Evolutionary conservation across 2,113 vertebrate genomes (phyloP).

Genomic region (Furnarius figulus): DNA sequence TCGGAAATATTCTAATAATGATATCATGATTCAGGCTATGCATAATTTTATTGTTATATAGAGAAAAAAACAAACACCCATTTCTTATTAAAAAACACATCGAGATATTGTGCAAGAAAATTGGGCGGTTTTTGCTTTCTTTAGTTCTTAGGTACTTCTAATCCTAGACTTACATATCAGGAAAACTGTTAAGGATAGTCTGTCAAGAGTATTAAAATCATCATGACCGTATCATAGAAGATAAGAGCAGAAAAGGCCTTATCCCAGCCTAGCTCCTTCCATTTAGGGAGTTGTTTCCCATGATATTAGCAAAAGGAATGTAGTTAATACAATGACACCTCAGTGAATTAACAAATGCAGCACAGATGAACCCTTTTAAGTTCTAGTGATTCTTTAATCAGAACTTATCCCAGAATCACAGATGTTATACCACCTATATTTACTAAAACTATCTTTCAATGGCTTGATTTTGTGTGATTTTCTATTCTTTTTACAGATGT

Average conservation of each 20-base stretch:
- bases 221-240: neutral
- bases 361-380: neutral
- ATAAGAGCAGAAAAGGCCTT: neutral
- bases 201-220: neutral
- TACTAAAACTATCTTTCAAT: neutral
- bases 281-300: neutral
- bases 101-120: neutral
- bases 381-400: neutral
- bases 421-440: neutral
- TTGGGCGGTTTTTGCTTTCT: fast-evolving
- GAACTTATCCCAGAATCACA: neutral
- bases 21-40: neutral
- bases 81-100: neutral
- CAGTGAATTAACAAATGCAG: neutral
- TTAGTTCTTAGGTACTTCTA: neutral
- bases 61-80: neutral
- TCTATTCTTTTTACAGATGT: neutral
- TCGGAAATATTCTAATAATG: neutral
- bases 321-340: neutral
- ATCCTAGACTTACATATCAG: neutral
- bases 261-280: neutral
- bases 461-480: neutral
- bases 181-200: neutral
- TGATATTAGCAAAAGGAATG: neutral
- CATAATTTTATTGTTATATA: neutral